Base-by-base conservation (phyloP, 2,113 vertebrate genomes). In the Microcebus lehilahytsara region DNA sequence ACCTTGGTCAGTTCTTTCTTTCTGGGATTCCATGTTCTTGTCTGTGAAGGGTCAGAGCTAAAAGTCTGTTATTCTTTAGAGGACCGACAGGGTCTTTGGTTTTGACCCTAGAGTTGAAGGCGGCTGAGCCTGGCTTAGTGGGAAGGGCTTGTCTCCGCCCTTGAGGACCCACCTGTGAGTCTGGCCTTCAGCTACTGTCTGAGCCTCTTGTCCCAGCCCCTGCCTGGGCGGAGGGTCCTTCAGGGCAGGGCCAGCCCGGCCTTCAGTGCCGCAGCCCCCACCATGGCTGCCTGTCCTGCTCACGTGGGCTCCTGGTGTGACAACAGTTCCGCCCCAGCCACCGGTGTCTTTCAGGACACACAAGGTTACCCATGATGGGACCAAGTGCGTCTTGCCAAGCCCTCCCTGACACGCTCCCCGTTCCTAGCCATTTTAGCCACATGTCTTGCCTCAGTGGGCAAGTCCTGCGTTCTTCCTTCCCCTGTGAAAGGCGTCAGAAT, bases 81-180 rank as follows among this genome's bases (percentile, higher is more conserved):
- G 30, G 20, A 10, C 25, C 19, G 6, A 58, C 20, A 27, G 85
- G 27, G 80, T 25, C 32, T 0, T 58, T 32, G 58, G 9, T 69
- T 75, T 27, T 92, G 49, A 87, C 40, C 51, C 51, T 56, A 32
- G 22, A 83, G 27, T 32, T 51, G 67, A 91, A 81, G 49, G 56
- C 32, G 22, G 25, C 10, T 49, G 56, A 74, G 23, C 27, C 25
- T 37, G 40, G 37, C 46, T 42, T 0, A 49, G 14, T 93, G 49
- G 22, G 51, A 32, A 69, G 25, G 20, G 27, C 20, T 49, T 58
- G 0, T 40, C 74, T 91, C 23, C 80, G 25, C 19, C 37, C 30
- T 40, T 0, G 11, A 25, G 69, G 51, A 67, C 83, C 53, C 23
- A 32, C n/a, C 10, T 27, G 13, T 6, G 58, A 46, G 1, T 1